phyloP scores from a whole-genome alignment of 2,888 invertebrate genomes.

The Chrysodeixis includens region DNA sequence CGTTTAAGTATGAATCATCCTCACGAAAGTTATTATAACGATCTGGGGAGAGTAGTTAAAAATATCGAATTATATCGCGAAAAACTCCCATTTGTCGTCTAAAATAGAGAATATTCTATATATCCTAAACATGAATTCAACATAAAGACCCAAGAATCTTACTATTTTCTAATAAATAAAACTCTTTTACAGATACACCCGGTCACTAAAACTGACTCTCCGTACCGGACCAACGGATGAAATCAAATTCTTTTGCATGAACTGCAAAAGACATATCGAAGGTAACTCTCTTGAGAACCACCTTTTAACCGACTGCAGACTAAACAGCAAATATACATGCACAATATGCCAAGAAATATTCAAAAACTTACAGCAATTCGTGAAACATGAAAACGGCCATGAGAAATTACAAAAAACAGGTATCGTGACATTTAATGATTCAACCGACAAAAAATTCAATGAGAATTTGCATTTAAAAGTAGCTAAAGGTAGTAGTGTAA shows the following conservation, averaged over 20 bases:
- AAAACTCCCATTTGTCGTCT: too few relatives aligned
- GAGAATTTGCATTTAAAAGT: too few relatives aligned
- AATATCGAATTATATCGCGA: too few relatives aligned
- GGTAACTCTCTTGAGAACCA: slow-evolving; percentile 7
- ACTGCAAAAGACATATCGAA: slow-evolving; percentile 20
- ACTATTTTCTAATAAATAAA: too few relatives aligned
- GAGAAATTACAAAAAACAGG: neutral
- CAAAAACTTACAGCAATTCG: slow-evolving; percentile 16
- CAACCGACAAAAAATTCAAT: neutral
- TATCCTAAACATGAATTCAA: too few relatives aligned
- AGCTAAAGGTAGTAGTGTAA: too few relatives aligned
- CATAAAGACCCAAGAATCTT: too few relatives aligned
- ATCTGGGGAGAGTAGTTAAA: too few relatives aligned
- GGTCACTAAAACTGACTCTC: slow-evolving; percentile 31
- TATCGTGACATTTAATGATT: slow-evolving; percentile 9
- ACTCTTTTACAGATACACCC: slow-evolving; percentile 18
- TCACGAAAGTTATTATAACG: too few relatives aligned
- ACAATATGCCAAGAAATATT: neutral
- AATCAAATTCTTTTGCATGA: slow-evolving; percentile 28
- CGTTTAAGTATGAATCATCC: too few relatives aligned
- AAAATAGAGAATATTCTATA: too few relatives aligned
- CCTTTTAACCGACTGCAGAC: neutral
- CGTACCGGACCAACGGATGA: neutral
- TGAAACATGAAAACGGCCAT: neutral
- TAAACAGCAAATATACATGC: slow-evolving; percentile 6